Evolutionary conservation across 2,888 invertebrate species (phyloP).

Genomic region (Lithophane socia): DNA sequence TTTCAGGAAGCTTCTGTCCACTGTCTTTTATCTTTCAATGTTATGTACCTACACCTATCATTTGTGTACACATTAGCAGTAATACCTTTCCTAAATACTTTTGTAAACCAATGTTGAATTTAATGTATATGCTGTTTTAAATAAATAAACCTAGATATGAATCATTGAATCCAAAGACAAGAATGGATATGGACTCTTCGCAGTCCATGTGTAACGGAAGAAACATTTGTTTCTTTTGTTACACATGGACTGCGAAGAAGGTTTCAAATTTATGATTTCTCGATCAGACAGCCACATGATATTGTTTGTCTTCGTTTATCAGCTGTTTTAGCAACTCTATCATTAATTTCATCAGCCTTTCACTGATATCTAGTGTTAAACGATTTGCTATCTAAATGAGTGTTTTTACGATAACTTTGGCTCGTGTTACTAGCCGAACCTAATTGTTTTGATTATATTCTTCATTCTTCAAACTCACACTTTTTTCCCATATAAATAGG

Average conservation of each 20-base stretch:
- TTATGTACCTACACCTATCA: background rate
- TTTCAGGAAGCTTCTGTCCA: background rate
- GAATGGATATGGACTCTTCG: too few relatives aligned
- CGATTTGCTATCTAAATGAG: constrained; percentile 19
- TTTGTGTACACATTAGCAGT: background rate
- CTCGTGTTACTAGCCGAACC: background rate
- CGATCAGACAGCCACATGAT: background rate
- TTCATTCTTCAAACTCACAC: background rate
- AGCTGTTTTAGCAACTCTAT: constrained; percentile 27
- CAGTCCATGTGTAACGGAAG: background rate
- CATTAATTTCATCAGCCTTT: constrained; percentile 54
- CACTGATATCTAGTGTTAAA: constrained; percentile 25
- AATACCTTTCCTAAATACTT: background rate
- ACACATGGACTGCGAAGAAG: background rate
- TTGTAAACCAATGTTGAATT: background rate
- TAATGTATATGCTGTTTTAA: background rate
- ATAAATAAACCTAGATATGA: too few relatives aligned
- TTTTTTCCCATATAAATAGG: background rate
- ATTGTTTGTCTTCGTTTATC: constrained; percentile 28
- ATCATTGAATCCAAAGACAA: background rate
- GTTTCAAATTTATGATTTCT: too few relatives aligned
- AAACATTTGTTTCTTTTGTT: background rate
- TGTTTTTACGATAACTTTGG: constrained; percentile 20
- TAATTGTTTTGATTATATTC: constrained; percentile 9
- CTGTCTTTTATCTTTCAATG: background rate